These are phyloP conservation scores for Caerostris extrusa DNA, from an alignment of 1,140 invertebrate genomes.

Conservation along the genomic window DNA sequence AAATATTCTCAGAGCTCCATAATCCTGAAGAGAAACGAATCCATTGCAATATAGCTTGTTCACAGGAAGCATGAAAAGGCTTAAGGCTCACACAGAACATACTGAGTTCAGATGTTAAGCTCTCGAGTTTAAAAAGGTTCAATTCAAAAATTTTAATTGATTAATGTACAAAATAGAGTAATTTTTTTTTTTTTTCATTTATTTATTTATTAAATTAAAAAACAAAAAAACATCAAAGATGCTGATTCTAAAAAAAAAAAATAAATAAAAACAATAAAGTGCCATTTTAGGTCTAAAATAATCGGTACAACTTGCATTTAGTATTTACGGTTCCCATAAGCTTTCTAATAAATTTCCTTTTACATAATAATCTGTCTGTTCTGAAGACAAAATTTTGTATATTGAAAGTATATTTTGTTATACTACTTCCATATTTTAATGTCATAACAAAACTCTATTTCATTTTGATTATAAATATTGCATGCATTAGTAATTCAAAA, in stretches of 20 bases:
- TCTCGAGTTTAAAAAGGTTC: conserved; percentile 62
- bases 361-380: too few species aligned
- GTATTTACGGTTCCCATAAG: too few species aligned
- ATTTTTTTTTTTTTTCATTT: neutral
- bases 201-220: too few species aligned
- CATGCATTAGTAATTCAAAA: too few species aligned
- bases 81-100: conserved; percentile 75
- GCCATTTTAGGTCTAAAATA: conserved; percentile 20
- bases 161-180: conserved; percentile 19
- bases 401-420: too few species aligned
- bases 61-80: conserved; percentile 51
- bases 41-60: neutral
- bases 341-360: too few species aligned
- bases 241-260: neutral
- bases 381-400: too few species aligned
- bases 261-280: neutral
- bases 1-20: conserved; percentile 4
- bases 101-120: conserved; percentile 70
- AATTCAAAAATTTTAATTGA: conserved; percentile 17
- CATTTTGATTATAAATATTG: too few species aligned
- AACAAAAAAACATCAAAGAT: neutral
- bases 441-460: too few species aligned
- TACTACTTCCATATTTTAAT: too few species aligned
- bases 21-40: conserved; percentile 6
- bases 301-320: neutral